Evolutionary conservation across 2,113 vertebrate genomes (phyloP).

Genomic region (Dicrurus megarhynchus): DNA sequence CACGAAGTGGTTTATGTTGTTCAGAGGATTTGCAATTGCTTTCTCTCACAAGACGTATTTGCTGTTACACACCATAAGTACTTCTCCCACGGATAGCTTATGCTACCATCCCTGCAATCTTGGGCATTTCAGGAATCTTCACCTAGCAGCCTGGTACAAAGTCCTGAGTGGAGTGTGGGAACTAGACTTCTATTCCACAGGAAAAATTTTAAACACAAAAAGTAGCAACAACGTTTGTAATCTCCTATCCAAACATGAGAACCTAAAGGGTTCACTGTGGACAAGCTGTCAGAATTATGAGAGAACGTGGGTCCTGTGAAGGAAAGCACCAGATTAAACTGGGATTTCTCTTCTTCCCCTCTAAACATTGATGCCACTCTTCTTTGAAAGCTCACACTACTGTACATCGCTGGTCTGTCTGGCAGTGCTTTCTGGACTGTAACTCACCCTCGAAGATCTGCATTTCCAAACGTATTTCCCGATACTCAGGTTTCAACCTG

Average conservation of each 20-base stretch:
- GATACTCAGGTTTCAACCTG: background rate
- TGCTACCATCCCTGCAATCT: background rate
- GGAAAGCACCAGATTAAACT: background rate
- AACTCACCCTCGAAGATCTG: background rate
- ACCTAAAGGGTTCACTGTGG: background rate
- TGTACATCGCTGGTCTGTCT: rapidly evolving
- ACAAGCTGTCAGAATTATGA: background rate
- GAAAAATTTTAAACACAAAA: background rate
- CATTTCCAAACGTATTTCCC: background rate
- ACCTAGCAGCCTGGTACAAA: background rate
- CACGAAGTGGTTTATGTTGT: background rate
- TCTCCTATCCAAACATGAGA: background rate
- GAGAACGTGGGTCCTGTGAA: background rate
- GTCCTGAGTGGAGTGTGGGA: background rate
- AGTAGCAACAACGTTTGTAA: background rate
- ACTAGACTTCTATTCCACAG: background rate
- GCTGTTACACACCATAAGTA: rapidly evolving
- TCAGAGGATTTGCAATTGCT: background rate
- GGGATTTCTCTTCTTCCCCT: background rate
- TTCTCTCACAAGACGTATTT: background rate
- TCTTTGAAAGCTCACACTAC: background rate
- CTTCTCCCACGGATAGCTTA: background rate
- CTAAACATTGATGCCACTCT: background rate
- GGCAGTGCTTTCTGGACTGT: background rate
- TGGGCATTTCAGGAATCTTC: background rate